phyloP scores from a whole-genome alignment of 2,888 invertebrate species.

The Agrilus cyanescens region DNA sequence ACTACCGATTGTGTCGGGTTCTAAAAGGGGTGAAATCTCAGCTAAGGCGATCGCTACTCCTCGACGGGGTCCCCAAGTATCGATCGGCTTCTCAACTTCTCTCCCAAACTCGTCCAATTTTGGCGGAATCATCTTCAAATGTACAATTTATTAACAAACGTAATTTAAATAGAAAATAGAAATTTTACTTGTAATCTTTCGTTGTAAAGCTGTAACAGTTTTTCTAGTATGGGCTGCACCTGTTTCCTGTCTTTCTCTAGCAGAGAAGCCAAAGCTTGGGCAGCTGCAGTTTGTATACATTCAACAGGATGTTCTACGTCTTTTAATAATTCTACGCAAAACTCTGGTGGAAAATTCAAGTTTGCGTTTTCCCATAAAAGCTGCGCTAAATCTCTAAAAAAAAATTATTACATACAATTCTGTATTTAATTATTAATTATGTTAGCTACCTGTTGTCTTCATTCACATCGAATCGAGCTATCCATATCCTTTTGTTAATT shows the following conservation, averaged over 20 bases:
- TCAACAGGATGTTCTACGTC: slow-evolving; percentile 73
- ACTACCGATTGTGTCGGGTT: slow-evolving; percentile 53
- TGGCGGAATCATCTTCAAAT: slow-evolving; percentile 61
- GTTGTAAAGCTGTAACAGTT: slow-evolving; percentile 60
- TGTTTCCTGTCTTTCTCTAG: slow-evolving; percentile 42
- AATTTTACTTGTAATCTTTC: slow-evolving; percentile 55
- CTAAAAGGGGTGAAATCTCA: slow-evolving; percentile 64
- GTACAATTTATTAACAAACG: background rate
- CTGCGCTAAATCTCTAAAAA: slow-evolving; percentile 42
- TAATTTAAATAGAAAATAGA: background rate
- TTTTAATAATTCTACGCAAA: slow-evolving; percentile 46
- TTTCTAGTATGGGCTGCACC: slow-evolving; percentile 46
- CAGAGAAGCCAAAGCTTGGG: slow-evolving; percentile 63
- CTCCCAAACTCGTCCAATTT: slow-evolving; percentile 87
- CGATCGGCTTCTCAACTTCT: slow-evolving; percentile 69
- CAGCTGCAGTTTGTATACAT: slow-evolving; percentile 72
- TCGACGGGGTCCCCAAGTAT: slow-evolving; percentile 82
- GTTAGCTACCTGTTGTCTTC: slow-evolving; percentile 55
- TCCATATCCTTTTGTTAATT: slow-evolving; percentile 65
- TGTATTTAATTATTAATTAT: background rate
- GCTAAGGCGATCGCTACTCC: slow-evolving; percentile 78
- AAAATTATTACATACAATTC: slow-evolving; percentile 8
- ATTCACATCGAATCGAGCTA: slow-evolving; percentile 69
- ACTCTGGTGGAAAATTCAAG: slow-evolving; percentile 39
- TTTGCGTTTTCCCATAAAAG: slow-evolving; percentile 48